Base-by-base conservation (phyloP, 2,113 vertebrate genomes). In the Gobiocypris rarus region DNA sequence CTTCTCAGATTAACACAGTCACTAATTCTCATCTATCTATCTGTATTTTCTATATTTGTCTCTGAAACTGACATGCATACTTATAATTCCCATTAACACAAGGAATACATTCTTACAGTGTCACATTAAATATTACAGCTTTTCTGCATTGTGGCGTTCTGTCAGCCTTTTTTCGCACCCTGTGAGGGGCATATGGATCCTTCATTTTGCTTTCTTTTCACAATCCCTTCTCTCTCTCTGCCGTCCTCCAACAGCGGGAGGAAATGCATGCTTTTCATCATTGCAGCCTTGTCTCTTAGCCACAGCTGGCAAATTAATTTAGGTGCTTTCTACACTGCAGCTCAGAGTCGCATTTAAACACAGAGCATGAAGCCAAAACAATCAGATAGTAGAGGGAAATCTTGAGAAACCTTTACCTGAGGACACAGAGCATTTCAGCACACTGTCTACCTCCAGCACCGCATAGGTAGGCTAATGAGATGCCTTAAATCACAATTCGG, bases 281-380 rank as follows among this genome's bases (percentile, higher is more conserved):
- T 81, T 61, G 75, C 59, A 58, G 31, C 13, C 58, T 17, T 43
- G 75, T 54, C 56, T 84, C 76, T 76, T 58, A 61, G 75, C 56
- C 58, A 48, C 87, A 87, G 83, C 86, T 84, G 86, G 86, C 52
- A 87, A 89, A 87, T 87, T 75, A 73, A 88, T 88, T 87, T 70
- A 43, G 24, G 2, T 59, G 58, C 80, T 75, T 77, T 87, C 83
- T 81, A 28, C 48, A 41, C 28, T 75, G 63, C 41, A 75, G 59
- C 67, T 80, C 28, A 63, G 52, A 71, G 58, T 50, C 56, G 24
- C 17, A 56, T 77, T 10, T 50, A 58, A 74, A 75, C 58, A 41
- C 43, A 24, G 52, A 83, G 70, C 86, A 81, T 78, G 38, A 48
- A 75, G 82, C 82, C 79, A 87, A 87, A 75, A 71, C 38, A 85